Percentiles rank a stretch among this genome's conserved stretches.
Conservation (phyloP, 2,113 vertebrate species). For the Otolemur garnettii region DNA sequence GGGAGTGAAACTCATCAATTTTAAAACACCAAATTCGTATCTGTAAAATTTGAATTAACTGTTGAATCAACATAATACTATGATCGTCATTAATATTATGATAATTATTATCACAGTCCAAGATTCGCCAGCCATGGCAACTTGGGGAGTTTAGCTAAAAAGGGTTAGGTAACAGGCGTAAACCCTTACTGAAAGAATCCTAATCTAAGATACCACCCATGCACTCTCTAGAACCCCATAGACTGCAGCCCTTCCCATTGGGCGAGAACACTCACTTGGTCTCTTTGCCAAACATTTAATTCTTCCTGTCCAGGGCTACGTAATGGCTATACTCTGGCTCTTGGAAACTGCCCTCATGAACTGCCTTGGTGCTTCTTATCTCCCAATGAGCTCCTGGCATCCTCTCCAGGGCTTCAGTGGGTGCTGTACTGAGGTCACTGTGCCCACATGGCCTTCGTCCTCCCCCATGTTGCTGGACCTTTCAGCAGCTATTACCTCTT, state of each 20-base stretch:
- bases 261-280: too few relatives aligned
- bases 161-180: background rate
- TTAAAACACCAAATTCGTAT: background rate
- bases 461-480: background rate
- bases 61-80: background rate
- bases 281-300: background rate
- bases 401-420: background rate
- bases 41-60: background rate
- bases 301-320: background rate
- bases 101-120: background rate
- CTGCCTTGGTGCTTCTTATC: background rate
- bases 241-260: too few relatives aligned
- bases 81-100: background rate
- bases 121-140: background rate
- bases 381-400: background rate
- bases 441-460: background rate
- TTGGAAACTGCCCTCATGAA: background rate
- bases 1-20: background rate
- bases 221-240: background rate
- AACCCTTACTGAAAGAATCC: background rate
- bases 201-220: background rate
- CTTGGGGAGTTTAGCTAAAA: background rate
- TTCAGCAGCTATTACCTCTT: background rate
- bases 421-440: background rate
- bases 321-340: background rate